phyloP scores from a whole-genome alignment of 2,113 vertebrate genomes.

The Cololabis saira region DNA sequence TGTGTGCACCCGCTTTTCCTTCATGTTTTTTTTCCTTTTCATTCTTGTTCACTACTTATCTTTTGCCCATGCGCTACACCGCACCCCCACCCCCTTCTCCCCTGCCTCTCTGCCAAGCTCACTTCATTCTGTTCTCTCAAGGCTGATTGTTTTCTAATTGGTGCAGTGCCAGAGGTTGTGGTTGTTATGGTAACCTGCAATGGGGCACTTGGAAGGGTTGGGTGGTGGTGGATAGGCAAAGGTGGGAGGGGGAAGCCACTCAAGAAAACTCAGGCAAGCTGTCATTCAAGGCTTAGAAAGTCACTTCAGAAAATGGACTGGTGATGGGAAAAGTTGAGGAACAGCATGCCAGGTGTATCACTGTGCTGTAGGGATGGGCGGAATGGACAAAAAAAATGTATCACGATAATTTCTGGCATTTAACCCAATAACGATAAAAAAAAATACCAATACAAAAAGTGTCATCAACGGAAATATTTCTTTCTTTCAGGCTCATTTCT shows the following conservation, averaged over 20 bases:
- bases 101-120: constrained; percentile 39
- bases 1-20: constrained; percentile 10
- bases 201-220: constrained; percentile 59
- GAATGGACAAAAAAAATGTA: too few relatives aligned
- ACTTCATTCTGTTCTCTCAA: constrained; percentile 61
- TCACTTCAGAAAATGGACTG: constrained; percentile 70
- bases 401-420: too few relatives aligned
- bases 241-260: constrained; percentile 57
- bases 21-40: constrained; percentile 11
- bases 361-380: too few relatives aligned
- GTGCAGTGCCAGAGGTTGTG: constrained; percentile 76
- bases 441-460: too few relatives aligned
- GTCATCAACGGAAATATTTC: too few relatives aligned
- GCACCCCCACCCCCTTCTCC: not conserved
- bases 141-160: constrained; percentile 83
- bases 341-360: too few relatives aligned
- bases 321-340: too few relatives aligned
- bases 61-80: not conserved
- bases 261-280: constrained; percentile 64
- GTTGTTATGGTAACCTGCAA: constrained; percentile 83
- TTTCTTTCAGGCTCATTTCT: too few relatives aligned
- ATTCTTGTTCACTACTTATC: constrained; percentile 40
- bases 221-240: constrained; percentile 41
- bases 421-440: too few relatives aligned
- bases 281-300: constrained; percentile 60